Evolutionary conservation across 2,888 invertebrate genomes (phyloP).

Genomic region (Linnaemya tessellans): DNA sequence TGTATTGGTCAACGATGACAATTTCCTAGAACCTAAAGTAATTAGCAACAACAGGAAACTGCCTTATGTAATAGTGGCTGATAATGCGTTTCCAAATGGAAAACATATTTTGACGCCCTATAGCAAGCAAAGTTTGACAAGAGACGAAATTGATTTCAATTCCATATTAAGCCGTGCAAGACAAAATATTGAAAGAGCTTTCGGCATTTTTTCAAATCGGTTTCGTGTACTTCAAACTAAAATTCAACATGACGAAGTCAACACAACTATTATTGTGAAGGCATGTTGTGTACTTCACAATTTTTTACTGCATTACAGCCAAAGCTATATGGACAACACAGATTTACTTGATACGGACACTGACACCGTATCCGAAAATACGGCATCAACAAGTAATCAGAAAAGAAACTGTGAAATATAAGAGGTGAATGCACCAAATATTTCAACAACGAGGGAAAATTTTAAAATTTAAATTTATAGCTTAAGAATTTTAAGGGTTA

Average conservation of each 20-base stretch:
- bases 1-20: conserved; percentile 16
- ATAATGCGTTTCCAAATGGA: too few relatives aligned
- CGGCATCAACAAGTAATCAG: conserved; percentile 2
- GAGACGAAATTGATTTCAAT: too few relatives aligned
- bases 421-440: neutral
- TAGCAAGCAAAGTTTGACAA: too few relatives aligned
- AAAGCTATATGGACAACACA: too few relatives aligned
- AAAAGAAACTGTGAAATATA: conserved; percentile 16
- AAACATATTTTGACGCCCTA: too few relatives aligned
- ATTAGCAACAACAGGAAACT: conserved; percentile 23
- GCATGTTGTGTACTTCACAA: too few relatives aligned
- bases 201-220: conserved; percentile 18
- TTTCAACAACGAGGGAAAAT: too few relatives aligned
- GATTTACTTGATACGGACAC: too few relatives aligned
- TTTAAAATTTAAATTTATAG: neutral
- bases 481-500: neutral
- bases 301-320: too few relatives aligned
- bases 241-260: conserved; percentile 28
- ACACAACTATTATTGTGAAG: conserved; percentile 30
- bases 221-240: conserved; percentile 20
- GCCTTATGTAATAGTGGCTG: too few relatives aligned
- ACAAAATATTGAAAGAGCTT: too few relatives aligned
- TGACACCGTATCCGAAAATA: conserved; percentile 2
- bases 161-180: too few relatives aligned
- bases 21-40: conserved; percentile 22